phyloP scores from a whole-genome alignment of 1,140 invertebrate species.

The Aphaenogaster rudis region DNA sequence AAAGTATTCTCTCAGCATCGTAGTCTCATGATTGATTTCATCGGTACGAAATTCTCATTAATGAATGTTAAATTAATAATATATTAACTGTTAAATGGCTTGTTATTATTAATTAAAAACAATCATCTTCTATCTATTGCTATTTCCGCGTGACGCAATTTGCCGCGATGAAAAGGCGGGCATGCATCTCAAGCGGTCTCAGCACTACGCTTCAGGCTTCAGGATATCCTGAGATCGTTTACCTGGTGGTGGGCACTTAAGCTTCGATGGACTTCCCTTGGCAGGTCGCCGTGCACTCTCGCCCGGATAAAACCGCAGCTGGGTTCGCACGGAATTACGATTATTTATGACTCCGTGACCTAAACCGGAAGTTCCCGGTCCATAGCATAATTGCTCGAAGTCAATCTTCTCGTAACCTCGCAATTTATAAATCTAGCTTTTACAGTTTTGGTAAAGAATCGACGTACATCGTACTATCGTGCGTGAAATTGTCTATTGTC shows the following conservation, averaged over 20 bases:
- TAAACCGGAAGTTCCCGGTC: slow-evolving; percentile 32
- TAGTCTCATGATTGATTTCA: slow-evolving; percentile 8
- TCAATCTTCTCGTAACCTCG: slow-evolving; percentile 45
- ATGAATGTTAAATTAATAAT: slow-evolving; percentile 9
- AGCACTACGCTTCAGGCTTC: slow-evolving; percentile 1
- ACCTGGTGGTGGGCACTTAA: slow-evolving; percentile 55
- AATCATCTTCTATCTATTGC: background rate
- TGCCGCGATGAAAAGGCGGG: background rate
- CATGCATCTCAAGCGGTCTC: slow-evolving; percentile 25
- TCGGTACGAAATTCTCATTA: slow-evolving; percentile 4
- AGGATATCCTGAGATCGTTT: slow-evolving; percentile 50
- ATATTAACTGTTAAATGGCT: background rate
- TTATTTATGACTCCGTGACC: slow-evolving; percentile 52
- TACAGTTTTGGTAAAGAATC: background rate
- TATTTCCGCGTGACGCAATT: background rate
- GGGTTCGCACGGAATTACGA: slow-evolving; percentile 54
- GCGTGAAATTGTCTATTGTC: background rate
- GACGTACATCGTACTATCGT: background rate
- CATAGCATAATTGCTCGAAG: slow-evolving; percentile 32
- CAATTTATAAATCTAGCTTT: slow-evolving; percentile 35
- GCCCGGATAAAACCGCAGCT: slow-evolving; percentile 54
- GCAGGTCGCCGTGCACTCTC: slow-evolving; percentile 43
- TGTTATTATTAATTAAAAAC: slow-evolving; percentile 6
- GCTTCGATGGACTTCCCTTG: slow-evolving; percentile 55
- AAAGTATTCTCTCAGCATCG: background rate